phyloP scores from a whole-genome alignment of 2,888 invertebrate species.

The Nemotelus nigrinus region DNA sequence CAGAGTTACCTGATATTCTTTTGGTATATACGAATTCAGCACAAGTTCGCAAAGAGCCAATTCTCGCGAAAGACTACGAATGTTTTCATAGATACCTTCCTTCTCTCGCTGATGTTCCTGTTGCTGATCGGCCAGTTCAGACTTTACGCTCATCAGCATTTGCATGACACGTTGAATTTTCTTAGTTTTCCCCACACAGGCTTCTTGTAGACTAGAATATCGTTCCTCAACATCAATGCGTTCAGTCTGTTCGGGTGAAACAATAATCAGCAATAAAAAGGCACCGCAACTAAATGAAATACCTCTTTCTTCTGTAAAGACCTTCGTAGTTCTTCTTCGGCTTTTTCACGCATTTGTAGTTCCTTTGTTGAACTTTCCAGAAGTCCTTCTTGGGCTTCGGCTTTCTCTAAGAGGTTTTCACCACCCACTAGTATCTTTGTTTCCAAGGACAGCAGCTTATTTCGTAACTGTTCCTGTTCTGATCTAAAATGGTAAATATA shows the following conservation, averaged over 20 bases:
- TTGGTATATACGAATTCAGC: slow-evolving; percentile 92
- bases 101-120: slow-evolving; percentile 97
- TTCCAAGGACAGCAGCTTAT: slow-evolving; percentile 89
- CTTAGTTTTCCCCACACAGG: slow-evolving; percentile 90
- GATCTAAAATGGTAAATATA: slow-evolving; percentile 51
- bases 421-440: slow-evolving; percentile 97
- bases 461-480: slow-evolving; percentile 84
- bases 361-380: slow-evolving; percentile 88
- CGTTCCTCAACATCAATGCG: slow-evolving; percentile 93
- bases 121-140: slow-evolving; percentile 86
- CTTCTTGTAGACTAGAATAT: slow-evolving; percentile 94
- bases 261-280: slow-evolving; percentile 33
- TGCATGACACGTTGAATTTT: slow-evolving; percentile 91
- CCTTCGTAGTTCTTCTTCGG: slow-evolving; percentile 83
- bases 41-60: slow-evolving; percentile 90
- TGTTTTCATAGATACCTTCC: slow-evolving; percentile 94
- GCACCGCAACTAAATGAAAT: neutral
- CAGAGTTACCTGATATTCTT: slow-evolving; percentile 81
- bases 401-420: slow-evolving; percentile 96
- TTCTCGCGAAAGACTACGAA: slow-evolving; percentile 89
- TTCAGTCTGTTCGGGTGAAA: slow-evolving; percentile 72
- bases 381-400: slow-evolving; percentile 89
- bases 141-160: slow-evolving; percentile 85
- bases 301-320: slow-evolving; percentile 89
- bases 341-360: slow-evolving; percentile 78